Evolutionary conservation across 2,113 vertebrate genomes (phyloP).

Genomic region (Microcebus lehilahytsara): DNA sequence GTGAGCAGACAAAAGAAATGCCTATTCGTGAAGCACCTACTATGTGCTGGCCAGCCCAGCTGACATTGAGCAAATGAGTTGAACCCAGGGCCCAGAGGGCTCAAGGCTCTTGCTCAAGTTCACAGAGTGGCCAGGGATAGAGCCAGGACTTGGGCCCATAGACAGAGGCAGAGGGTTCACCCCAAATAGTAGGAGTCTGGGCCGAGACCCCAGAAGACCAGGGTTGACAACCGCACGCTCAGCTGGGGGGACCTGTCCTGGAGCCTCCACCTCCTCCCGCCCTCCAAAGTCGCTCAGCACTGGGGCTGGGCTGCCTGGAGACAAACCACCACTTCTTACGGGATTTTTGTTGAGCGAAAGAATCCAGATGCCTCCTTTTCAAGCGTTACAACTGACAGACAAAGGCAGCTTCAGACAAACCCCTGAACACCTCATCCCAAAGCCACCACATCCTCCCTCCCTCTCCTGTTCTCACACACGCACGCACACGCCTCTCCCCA

Average conservation of each 20-base stretch:
- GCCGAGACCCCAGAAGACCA: not conserved
- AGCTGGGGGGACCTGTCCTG: no score
- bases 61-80: not conserved
- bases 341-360: not conserved
- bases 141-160: not conserved
- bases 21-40: not conserved
- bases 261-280: not conserved
- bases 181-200: not conserved
- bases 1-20: not conserved
- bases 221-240: accelerated
- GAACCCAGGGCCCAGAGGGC: accelerated
- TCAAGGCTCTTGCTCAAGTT: not conserved
- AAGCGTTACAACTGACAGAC: not conserved
- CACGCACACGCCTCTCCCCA: not conserved
- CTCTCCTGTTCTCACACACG: not conserved
- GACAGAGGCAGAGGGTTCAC: not conserved
- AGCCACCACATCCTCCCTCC: not conserved
- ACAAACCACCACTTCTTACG: accelerated
- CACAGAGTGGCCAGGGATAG: not conserved
- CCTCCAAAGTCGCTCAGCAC: not conserved
- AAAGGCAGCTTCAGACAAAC: not conserved
- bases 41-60: accelerated
- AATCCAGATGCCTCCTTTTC: not conserved
- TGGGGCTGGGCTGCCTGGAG: not conserved
- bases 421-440: not conserved